Percentiles rank a stretch among this genome's conserved stretches.
These are phyloP conservation scores for Peucedramus taeniatus DNA, from an alignment of 2,113 vertebrate genomes.

Conservation along the genomic window DNA sequence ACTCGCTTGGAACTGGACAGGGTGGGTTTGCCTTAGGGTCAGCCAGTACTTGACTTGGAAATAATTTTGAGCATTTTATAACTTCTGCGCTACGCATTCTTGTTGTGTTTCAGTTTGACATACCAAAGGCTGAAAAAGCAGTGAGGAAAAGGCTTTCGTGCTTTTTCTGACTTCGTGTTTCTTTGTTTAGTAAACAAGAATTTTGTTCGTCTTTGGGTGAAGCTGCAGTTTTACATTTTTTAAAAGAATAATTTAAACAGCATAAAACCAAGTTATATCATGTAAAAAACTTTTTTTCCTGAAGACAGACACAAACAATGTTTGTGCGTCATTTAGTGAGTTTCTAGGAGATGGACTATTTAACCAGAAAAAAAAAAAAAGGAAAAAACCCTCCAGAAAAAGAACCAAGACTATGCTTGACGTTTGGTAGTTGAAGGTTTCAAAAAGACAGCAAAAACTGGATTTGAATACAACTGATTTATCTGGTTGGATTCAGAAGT, in stretches of 20 bases:
- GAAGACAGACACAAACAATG: background rate
- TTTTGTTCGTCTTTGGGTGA: background rate
- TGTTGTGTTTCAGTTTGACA: slow-evolving; percentile 9
- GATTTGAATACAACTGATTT: slow-evolving; percentile 23
- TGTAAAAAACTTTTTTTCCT: background rate
- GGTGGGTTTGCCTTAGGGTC: background rate
- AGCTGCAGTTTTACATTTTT: background rate
- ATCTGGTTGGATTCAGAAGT: background rate
- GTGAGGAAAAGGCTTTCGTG: background rate
- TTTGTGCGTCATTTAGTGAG: background rate
- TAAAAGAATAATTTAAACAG: background rate
- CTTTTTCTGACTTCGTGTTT: background rate
- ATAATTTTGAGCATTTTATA: background rate
- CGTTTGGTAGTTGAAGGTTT: background rate
- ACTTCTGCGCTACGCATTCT: background rate
- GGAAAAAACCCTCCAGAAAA: background rate
- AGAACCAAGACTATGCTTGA: background rate
- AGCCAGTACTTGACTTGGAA: background rate
- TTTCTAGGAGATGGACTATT: background rate
- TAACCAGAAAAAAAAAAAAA: background rate
- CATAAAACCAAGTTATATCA: background rate
- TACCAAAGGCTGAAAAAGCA: background rate
- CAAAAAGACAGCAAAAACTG: background rate
- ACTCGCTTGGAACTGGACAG: background rate
- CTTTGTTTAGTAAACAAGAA: background rate